Conservation (phyloP, 2,113 vertebrate species). For the Emydura subglobosa region DNA sequence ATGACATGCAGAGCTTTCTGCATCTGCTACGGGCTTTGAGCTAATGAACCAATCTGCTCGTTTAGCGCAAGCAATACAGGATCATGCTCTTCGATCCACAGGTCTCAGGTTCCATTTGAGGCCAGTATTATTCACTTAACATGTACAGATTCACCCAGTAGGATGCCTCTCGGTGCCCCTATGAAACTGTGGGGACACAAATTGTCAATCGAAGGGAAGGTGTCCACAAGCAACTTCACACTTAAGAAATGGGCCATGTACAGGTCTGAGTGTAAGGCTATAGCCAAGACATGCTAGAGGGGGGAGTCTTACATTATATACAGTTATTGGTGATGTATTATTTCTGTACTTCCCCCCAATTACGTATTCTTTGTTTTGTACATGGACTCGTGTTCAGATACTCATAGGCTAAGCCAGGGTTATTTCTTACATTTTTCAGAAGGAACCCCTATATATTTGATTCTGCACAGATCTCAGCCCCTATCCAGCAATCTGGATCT, state of each 20-base stretch:
- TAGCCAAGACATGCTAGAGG: too few species aligned
- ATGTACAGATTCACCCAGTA: neutral
- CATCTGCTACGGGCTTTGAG: neutral
- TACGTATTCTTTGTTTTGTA: neutral
- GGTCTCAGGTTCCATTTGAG: neutral
- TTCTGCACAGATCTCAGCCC: neutral
- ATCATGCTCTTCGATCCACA: neutral
- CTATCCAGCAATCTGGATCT: neutral
- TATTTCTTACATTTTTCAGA: neutral
- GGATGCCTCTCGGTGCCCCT: fast-evolving
- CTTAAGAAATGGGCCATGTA: neutral
- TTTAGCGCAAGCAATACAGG: neutral
- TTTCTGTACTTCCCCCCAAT: neutral
- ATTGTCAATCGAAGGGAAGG: neutral
- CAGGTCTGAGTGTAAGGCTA: neutral
- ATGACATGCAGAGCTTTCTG: fast-evolving
- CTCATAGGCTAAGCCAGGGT: fast-evolving
- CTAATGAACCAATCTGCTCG: neutral
- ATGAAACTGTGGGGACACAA: neutral
- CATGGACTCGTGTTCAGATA: neutral
- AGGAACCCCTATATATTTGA: fast-evolving
- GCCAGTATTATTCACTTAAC: neutral
- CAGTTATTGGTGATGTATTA: neutral
- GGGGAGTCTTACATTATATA: neutral
- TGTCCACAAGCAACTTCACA: neutral